Evolutionary conservation across 2,888 invertebrate species (phyloP), one percentile per base, ranked within the genome.

Genomic region (Asteroscopus sphinx): DNA sequence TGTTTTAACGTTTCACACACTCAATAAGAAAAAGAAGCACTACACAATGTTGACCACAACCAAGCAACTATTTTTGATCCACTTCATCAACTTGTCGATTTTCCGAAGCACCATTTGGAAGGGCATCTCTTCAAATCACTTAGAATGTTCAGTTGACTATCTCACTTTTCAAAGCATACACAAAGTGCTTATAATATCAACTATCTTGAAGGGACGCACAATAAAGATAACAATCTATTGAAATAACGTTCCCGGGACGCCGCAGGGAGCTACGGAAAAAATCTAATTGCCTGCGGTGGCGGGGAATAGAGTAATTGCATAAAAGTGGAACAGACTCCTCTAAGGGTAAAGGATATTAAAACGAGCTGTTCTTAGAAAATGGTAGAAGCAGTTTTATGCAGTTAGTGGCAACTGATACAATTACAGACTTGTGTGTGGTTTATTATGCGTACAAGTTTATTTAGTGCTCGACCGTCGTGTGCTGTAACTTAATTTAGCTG

Each of bases 371-470:
- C 26, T 45, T 12, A 21, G 11, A 46, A 35, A 35, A 48, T 35
- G 3, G 11, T 25, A n/a, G 12, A 17, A 17, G 21, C 15, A 9
- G 15, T 13, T 36, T 12, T 58, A 54, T 65, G 42, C 54, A 36
- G 42, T 65, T 59, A 47, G 21, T 32, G 52, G 39, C 12, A 35
- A 47, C 25, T 48, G 44, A 66, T 44, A 11, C 8, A 58, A 35
- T 64, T 48, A 58, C 25, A 21, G 33, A 12, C 8, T 25, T 40
- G 33, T 37, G 35, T 33, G 3, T 21, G 41, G 37, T 37, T 21
- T n/a, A 26, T 8, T 30, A 3, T 21, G 16, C 17, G 13, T 28
- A 30, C 12, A 15, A 26, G 13, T 44, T 44, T 39, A 35, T 40
- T 30, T 33, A 36, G 25, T 51, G 26, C 35, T 15, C 21, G 33